Base-by-base conservation (phyloP, 2,888 invertebrate genomes). In the Eilema griseolum region DNA sequence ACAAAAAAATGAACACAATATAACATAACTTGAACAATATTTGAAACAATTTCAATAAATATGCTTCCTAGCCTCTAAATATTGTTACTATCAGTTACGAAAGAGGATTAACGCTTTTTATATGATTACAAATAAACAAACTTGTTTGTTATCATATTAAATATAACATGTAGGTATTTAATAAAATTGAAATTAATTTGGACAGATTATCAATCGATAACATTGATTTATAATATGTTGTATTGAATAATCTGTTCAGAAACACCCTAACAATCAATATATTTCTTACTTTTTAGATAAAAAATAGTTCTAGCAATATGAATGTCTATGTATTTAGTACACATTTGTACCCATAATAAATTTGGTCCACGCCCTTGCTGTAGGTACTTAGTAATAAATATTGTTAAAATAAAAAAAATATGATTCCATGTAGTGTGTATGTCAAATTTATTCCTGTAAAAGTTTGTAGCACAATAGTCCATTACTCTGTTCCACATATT, bases 301-400 rank as follows among this genome's bases (percentile, higher is more conserved):
- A 7, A 20, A 7, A 52, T 52, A n/a, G 46, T 52, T 62, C 26
- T 41, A 26, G 26, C 11, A 59, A 37, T 11, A 66, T 59, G 11
- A 20, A 64, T 59, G 66, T 57, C 46, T 46, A 52, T 8, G 52
- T 52, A 52, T 31, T 66, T 0, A n/a, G n/a, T n/a, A 16, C 14
- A 10, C 33, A 31, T 23, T 12, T 65, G 23, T 65, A 28, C n/a
- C n/a, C n/a, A n/a, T 56, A 57, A 52, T 46, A 14, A 26, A 26
- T 28, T 31, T 52, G 28, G 52, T 64, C 52, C 37, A 33, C 20
- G 16, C 26, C 41, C 61, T 61, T 67, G 31, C 2, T 23, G 46
- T 23, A 23, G 31, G 80, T 80, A 79, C 70, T 80, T 80, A 72
- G 71, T 70, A 24, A 59, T 56, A 73, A 66, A 60, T 63, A 11